Percentiles rank a stretch among this genome's conserved stretches.
Conservation (phyloP, 2,797 vertebrate genomes). For the Podarcis siculus region DNA sequence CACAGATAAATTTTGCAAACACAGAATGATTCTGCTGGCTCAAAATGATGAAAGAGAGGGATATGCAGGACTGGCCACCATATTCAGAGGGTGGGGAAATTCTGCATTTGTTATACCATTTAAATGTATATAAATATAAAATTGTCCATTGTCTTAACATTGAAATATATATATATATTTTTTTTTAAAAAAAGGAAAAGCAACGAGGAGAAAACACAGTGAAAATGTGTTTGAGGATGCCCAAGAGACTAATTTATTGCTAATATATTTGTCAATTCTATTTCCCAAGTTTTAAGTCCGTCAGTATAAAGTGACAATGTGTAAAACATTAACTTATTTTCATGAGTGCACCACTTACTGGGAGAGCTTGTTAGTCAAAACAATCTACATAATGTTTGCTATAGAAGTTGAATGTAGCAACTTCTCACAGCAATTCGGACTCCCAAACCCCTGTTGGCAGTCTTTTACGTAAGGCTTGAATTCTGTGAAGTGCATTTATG, state of each 20-base stretch:
- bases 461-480: background rate
- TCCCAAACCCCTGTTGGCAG: constrained; percentile 1
- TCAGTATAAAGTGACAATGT: constrained; percentile 31
- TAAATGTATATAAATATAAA: background rate
- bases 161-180: background rate
- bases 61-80: background rate
- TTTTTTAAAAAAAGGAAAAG: background rate
- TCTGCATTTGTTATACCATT: background rate
- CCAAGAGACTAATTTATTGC: constrained; percentile 26
- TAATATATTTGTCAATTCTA: constrained; percentile 38
- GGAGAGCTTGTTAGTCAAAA: constrained; percentile 50
- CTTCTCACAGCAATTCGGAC: constrained; percentile 47
- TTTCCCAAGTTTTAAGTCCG: constrained; percentile 37
- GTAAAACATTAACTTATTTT: constrained; percentile 45
- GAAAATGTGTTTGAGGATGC: constrained; percentile 25
- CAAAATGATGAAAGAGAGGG: background rate
- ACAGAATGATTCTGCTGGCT: background rate
- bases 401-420: constrained; percentile 46
- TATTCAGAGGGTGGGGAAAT: background rate
- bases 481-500: background rate
- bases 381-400: constrained; percentile 49
- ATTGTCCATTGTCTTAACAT: background rate
- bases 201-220: background rate
- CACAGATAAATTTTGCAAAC: background rate
- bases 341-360: constrained; percentile 42